Evolutionary conservation across 2,797 vertebrate species (phyloP), one percentile per base, ranked within the genome.

Genomic region (Tamandua tetradactyla): DNA sequence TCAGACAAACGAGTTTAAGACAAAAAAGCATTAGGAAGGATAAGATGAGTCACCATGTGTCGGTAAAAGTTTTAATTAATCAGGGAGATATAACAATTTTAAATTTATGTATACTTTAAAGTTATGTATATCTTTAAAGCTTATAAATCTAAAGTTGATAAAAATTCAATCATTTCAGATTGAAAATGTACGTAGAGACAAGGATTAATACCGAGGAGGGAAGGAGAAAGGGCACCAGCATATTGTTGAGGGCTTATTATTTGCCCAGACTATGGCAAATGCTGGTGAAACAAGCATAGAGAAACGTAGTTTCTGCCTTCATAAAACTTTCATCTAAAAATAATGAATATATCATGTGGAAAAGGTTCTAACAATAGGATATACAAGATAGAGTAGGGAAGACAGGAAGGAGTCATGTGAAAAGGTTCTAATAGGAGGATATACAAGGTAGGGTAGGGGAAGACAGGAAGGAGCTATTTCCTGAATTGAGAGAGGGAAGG

Each of bases 1-100:
- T 42, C 80, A 85, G 66, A 88, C 17, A 91, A 91, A 64, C 75
- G 5, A 88, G 32, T 81, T 91, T 88, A 17, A 72, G 42, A 72
- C 13, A 5, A 52, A 84, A 95, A 85, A 57, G 44, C 20, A 62
- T 61, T 86, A 27, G 76, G 75, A 37, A 11, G 27, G 52, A 59
- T 57, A 87, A 96, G 89, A 32, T 13, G 10, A 96, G 22, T 81
- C 55, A 55, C 27, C 89, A 40, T 44, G 68, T 71, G 81, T 83
- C 72, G 37, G 87, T 52, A 62, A 37, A 74, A n/a, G n/a, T n/a
- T n/a, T n/a, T n/a, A n/a, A n/a, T n/a, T n/a, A n/a, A n/a, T n/a
- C n/a, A n/a, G n/a, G n/a, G n/a, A n/a, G n/a, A n/a, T n/a, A n/a
- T n/a, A n/a, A n/a, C n/a, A n/a, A n/a, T n/a, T n/a, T n/a, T 55